Evolutionary conservation across 2,113 vertebrate species (phyloP).

Genomic region (Catharus fuscescens): DNA sequence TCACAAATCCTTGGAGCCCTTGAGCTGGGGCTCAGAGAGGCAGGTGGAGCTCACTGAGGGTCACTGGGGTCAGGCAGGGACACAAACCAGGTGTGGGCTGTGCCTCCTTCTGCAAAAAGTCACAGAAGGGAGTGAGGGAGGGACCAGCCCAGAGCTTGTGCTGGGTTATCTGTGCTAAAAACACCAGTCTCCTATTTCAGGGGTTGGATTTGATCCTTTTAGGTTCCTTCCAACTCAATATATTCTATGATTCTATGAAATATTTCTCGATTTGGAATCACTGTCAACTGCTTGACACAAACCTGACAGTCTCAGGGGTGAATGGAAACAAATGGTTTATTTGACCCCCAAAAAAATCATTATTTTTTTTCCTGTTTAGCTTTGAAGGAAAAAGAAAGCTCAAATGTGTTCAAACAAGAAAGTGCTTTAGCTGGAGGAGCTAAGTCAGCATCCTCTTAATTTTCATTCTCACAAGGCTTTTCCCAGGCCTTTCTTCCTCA

Average conservation of each 20-base stretch:
- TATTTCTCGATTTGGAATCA: background rate
- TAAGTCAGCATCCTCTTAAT: background rate
- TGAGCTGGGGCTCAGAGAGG: background rate
- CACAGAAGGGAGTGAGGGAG: background rate
- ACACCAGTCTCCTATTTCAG: background rate
- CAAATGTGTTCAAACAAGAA: background rate
- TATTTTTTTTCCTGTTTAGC: background rate
- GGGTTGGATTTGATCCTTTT: background rate
- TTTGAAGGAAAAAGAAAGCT: background rate
- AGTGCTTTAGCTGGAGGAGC: background rate
- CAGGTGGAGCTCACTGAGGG: background rate
- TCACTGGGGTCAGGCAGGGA: background rate
- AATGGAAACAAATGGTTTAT: background rate
- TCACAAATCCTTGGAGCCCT: background rate
- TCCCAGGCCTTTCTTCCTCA: background rate
- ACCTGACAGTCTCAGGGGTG: background rate
- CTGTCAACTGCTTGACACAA: background rate
- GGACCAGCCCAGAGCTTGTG: background rate
- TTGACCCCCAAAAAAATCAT: background rate
- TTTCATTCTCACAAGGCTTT: background rate
- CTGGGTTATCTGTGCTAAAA: background rate
- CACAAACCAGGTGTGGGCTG: background rate
- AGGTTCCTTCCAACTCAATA: background rate
- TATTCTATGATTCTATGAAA: background rate
- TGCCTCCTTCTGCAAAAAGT: background rate